Evolutionary conservation across 2,888 invertebrate species (phyloP), one percentile per base, ranked within the genome.

Genomic region (Aphodius sticticus): DNA sequence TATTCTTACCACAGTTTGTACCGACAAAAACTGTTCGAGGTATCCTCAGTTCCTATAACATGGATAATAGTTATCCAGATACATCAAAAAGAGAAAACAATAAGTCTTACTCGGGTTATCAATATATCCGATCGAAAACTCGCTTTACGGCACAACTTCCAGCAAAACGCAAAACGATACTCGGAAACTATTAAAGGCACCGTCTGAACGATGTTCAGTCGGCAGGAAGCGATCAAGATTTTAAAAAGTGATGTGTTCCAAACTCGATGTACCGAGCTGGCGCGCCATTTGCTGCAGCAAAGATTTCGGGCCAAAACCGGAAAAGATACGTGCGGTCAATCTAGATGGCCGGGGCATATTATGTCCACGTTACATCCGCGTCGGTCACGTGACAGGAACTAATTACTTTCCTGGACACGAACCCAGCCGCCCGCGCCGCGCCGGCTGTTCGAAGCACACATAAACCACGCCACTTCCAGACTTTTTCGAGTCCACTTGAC

Each of bases 361-460:
- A 53, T 53, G 53, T 53, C 53, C 9, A 53, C 53, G 53, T 53
- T 53, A 53, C 53, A 53, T 53, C 53, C 53, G 53, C 53, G 53
- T 53, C 53, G 53, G 53, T 53, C 53, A 53, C 53, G 53, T 53
- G 53, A 53, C 53, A 53, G 53, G 53, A 53, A 53, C 53, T 53
- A 53, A 53, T 53, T 53, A 53, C 53, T 53, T 53, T 53, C 53
- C 53, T 53, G 53, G 2, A 53, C 53, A 53, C 53, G 53, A 53
- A 53, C 53, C 74, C 77, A 75, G 74, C 75, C 77, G 81, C 76
- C 80, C 78, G 76, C 80, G 80, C n/a, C n/a, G n/a, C n/a, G n/a
- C 75, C 78, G 79, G 81, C 79, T 77, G 81, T 81, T 74, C 81
- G 77, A 69, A 77, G 37, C 76, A 77, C 79, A 77, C 71, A 70